phyloP scores from a whole-genome alignment of 37 sponge, comb jelly and placozoan genomes.

The Mnemiopsis leidyi region DNA sequence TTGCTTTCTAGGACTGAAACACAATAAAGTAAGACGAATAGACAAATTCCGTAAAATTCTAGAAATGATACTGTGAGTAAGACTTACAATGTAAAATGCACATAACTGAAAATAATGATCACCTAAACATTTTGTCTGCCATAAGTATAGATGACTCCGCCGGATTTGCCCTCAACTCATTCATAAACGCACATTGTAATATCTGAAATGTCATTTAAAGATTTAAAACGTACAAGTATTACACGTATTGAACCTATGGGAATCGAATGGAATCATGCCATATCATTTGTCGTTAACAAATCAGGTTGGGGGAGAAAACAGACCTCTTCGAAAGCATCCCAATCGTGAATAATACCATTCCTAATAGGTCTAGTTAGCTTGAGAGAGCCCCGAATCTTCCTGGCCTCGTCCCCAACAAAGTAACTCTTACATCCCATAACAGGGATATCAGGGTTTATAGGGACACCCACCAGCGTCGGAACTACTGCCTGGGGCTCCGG shows the following conservation, averaged over 20 bases:
- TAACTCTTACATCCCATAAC: neutral
- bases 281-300: no score
- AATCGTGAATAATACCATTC: neutral
- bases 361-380: conserved; percentile 1
- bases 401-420: conserved; percentile 2
- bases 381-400: conserved; percentile 1
- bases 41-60: no score
- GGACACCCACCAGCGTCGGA: neutral
- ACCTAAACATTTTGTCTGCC: neutral
- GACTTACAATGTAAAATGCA: no score
- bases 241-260: no score
- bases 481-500: neutral
- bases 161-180: neutral
- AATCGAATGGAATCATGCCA: no score
- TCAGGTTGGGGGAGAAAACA: no score
- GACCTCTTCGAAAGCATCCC: conserved; percentile 19
- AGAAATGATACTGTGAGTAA: no score
- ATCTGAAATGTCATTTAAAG: no score
- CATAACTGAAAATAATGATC: no score
- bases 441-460: conserved; percentile 18
- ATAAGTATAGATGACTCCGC: neutral
- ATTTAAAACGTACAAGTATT: no score
- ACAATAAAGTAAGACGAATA: no score
- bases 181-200: neutral
- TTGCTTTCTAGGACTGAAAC: conserved; percentile 17